Base-by-base conservation (phyloP, 2,113 vertebrate species). In the Burhinus oedicnemus region DNA sequence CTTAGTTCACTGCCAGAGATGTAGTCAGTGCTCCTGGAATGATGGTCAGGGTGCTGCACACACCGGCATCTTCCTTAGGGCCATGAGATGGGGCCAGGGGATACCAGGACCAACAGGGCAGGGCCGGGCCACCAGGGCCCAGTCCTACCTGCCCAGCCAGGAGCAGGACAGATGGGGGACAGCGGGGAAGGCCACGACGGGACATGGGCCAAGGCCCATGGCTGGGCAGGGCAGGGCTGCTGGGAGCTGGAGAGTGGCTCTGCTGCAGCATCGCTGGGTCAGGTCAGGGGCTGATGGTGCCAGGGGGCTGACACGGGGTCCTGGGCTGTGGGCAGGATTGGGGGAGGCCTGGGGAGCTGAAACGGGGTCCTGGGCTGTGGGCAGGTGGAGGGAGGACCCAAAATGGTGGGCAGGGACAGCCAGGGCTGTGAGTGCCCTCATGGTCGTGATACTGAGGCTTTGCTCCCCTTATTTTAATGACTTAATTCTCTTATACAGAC, bases 31-130 rank as follows among this genome's bases (percentile, higher is more conserved):
- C 26, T 64, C 44, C 64, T 26, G 51, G 26, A 8, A 18, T 47
- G 49, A 42, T 21, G 6, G 21, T 27, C 60, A 55, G 18, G 2
- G 32, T 26, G 10, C 38, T 77, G 15, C 11, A 10, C 0, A 0
- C 0, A 4, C 19, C 13, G 3, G 9, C 0, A 0, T 12, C 54
- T 89, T 15, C 6, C 29, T 84, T 29, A 22, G 34, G 30, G 44
- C 47, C 25, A 7, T 7, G 23, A 68, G 14, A n/a, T 36, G 11
- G 3, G 17, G 10, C 5, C 26, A 25, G 9, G 11, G 6, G 2
- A 3, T 47, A 8, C 26, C 40, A 40, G 9, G 14, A 11, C 15
- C 3, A 2, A 5, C 45, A 70, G 19, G 13, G 12, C 29, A 47
- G 9, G 60, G 6, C 44, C 32, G 26, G 14, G 11, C 7, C 26